phyloP scores from a whole-genome alignment of 1,140 invertebrate species.

The Diorhabda sublineata region DNA sequence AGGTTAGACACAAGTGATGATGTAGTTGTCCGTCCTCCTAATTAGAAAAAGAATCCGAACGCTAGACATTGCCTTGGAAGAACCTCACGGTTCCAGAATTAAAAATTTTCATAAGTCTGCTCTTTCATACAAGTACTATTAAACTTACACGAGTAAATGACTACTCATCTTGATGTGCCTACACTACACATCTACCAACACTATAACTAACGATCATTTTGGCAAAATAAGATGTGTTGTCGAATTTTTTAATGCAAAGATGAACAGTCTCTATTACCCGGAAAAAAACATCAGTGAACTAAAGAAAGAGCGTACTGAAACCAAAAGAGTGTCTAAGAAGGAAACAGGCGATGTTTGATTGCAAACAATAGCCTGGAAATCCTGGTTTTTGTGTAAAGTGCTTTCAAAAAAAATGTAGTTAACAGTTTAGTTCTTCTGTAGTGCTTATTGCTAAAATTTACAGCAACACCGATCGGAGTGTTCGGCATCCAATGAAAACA shows the following conservation, averaged over 20 bases:
- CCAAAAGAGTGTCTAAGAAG: background rate
- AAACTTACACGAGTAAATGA: conserved; percentile 17
- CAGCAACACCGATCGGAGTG: conserved; percentile 8
- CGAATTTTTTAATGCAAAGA: background rate
- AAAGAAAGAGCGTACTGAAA: conserved; percentile 9
- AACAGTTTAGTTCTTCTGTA: conserved; percentile 2
- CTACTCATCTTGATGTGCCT: background rate
- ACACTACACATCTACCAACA: too few species aligned
- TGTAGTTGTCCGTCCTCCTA: too few species aligned
- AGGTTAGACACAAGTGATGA: conserved; percentile 9
- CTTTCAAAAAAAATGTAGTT: conserved; percentile 15
- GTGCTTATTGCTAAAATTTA: conserved; percentile 11
- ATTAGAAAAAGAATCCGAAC: too few species aligned
- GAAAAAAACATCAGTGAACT: too few species aligned
- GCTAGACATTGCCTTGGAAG: conserved; percentile 18
- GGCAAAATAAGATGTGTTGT: too few species aligned
- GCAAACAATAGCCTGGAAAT: conserved; percentile 11
- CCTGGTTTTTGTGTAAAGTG: conserved; percentile 17
- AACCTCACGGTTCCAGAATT: conserved; percentile 29
- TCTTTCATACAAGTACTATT: conserved; percentile 22
- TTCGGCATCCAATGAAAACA: conserved; percentile 14
- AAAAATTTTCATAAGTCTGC: conserved; percentile 19
- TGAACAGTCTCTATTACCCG: conserved; percentile 3
- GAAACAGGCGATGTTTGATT: conserved; percentile 8
- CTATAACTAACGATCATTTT: too few species aligned